phyloP scores from a whole-genome alignment of 2,888 invertebrate species.

The Stenchaetothrips biformis region DNA sequence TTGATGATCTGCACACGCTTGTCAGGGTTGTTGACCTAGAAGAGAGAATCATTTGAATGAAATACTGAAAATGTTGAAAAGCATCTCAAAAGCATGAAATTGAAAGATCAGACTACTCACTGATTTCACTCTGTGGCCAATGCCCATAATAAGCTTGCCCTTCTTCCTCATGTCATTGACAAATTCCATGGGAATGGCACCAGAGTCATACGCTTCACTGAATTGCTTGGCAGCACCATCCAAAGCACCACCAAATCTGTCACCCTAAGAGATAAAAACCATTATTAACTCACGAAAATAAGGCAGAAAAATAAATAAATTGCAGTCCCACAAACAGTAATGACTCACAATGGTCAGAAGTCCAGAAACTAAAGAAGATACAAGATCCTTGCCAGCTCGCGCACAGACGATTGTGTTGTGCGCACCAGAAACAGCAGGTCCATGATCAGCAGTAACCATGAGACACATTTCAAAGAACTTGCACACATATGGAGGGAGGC shows the following conservation, averaged over 20 bases:
- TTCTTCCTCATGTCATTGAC: slow-evolving; percentile 96
- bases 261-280: slow-evolving; percentile 60
- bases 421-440: slow-evolving; percentile 97
- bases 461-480: slow-evolving; percentile 99
- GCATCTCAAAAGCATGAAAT: slow-evolving; percentile 13
- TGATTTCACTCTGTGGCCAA: slow-evolving; percentile 82
- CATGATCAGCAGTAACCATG: slow-evolving; percentile 98
- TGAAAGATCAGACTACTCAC: slow-evolving; percentile 44
- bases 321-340: neutral
- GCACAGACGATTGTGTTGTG: slow-evolving; percentile 99
- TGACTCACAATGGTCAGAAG: slow-evolving; percentile 87
- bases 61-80: neutral
- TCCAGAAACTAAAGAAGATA: slow-evolving; percentile 93
- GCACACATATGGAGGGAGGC: slow-evolving; percentile 87
- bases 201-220: slow-evolving; percentile 91
- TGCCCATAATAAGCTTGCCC: slow-evolving; percentile 98
- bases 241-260: slow-evolving; percentile 96
- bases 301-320: slow-evolving; percentile 26
- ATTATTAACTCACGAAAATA: slow-evolving; percentile 16
- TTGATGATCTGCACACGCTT: slow-evolving; percentile 95
- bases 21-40: slow-evolving; percentile 92
- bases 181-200: slow-evolving; percentile 94
- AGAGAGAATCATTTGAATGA: neutral
- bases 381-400: slow-evolving; percentile 93
- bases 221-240: slow-evolving; percentile 98